phyloP scores from a whole-genome alignment of 2,888 invertebrate genomes.

The Pseudococcus longispinus region DNA sequence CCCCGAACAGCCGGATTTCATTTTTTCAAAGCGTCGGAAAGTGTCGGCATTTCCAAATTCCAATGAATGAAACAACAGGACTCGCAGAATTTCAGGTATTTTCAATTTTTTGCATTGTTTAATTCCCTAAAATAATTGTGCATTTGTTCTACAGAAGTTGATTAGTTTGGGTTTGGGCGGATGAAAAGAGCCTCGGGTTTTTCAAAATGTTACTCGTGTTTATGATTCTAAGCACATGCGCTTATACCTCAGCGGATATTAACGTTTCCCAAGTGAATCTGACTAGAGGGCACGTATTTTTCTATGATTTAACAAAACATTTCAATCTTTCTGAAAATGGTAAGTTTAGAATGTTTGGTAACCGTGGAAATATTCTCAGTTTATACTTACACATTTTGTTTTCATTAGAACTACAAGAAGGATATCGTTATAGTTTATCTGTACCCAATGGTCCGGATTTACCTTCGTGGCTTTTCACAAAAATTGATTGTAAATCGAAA shows the following conservation, averaged over 20 bases:
- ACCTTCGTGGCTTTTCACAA: slow-evolving; percentile 85
- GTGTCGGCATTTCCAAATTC: background rate
- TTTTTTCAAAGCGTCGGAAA: background rate
- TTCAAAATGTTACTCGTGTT: background rate
- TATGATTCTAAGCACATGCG: background rate
- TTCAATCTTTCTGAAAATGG: background rate
- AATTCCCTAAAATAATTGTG: background rate
- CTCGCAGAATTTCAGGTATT: background rate
- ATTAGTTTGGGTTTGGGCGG: background rate
- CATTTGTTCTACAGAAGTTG: background rate
- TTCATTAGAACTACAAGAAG: slow-evolving; percentile 67
- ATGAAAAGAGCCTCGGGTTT: background rate
- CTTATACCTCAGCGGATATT: background rate
- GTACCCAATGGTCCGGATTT: slow-evolving; percentile 80
- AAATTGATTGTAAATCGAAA: slow-evolving; percentile 79
- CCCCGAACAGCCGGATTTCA: too few species aligned
- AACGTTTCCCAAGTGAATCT: background rate
- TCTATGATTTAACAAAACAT: background rate
- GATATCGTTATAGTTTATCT: slow-evolving; percentile 77
- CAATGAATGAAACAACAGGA: background rate
- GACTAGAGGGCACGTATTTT: background rate
- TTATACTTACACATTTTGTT: background rate
- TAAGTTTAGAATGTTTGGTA: background rate
- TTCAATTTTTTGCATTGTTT: background rate
- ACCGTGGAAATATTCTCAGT: background rate